phyloP scores from a whole-genome alignment of 2,797 vertebrate species.

The Tenualosa thibaudeaui region DNA sequence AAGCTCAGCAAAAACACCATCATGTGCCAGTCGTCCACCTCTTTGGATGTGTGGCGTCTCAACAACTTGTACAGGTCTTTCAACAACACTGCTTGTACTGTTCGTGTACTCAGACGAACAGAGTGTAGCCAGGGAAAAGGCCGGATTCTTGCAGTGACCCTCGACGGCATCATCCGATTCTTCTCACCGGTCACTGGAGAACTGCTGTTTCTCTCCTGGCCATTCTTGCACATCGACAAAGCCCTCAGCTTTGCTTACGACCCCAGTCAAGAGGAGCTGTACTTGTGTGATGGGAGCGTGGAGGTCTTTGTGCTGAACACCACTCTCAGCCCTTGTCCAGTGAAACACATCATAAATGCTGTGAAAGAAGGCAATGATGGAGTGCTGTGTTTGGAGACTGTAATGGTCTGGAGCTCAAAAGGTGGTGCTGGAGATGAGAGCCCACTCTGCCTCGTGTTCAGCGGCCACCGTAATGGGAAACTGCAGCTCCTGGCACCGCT shows the following conservation, averaged over 20 bases:
- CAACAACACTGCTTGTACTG: conserved; percentile 48
- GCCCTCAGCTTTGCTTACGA: conserved; percentile 63
- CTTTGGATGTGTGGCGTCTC: conserved; percentile 52
- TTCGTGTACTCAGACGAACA: conserved; percentile 52
- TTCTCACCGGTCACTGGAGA: conserved; percentile 60
- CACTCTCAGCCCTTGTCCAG: conserved; percentile 55
- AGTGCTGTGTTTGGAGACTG: conserved; percentile 61
- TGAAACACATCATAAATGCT: conserved; percentile 56
- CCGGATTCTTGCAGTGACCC: conserved; percentile 56
- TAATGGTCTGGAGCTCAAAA: conserved; percentile 37
- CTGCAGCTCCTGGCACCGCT: conserved; percentile 58
- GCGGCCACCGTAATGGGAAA: conserved; percentile 58
- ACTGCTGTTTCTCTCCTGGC: conserved; percentile 65
- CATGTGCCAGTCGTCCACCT: conserved; percentile 55
- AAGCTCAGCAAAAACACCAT: conserved; percentile 51
- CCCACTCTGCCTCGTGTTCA: conserved; percentile 55
- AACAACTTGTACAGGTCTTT: conserved; percentile 62
- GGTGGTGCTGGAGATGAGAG: conserved; percentile 45
- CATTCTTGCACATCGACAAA: conserved; percentile 54
- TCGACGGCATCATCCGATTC: conserved; percentile 61
- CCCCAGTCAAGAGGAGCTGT: conserved; percentile 57
- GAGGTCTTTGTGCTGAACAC: conserved; percentile 64
- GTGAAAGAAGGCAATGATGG: conserved; percentile 46
- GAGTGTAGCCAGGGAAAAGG: conserved; percentile 45
- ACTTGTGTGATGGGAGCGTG: conserved; percentile 56